A percentile compares a stretch with the other conserved stretches of the same genome.
These are phyloP conservation scores for Ctenopoma kingsleyae DNA, from an alignment of 2,797 vertebrate species.

Conservation along the genomic window DNA sequence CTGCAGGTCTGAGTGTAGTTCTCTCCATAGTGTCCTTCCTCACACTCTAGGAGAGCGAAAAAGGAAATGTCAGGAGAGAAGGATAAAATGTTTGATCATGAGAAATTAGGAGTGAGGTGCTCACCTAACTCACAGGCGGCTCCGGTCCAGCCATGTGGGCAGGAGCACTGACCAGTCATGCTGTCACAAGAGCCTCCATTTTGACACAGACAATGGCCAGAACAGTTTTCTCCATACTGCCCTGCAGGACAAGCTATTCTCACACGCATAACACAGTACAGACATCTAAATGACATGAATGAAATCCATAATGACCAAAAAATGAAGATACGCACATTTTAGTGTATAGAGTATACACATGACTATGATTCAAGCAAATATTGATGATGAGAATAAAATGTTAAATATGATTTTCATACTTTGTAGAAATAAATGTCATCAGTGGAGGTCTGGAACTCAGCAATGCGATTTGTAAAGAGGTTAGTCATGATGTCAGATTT, in stretches of 20 bases:
- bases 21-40: conserved; percentile 62
- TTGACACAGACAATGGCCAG: conserved; percentile 70
- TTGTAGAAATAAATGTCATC: not conserved
- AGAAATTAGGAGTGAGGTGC: conserved; percentile 1
- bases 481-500: not conserved
- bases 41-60: conserved; percentile 61
- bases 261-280: conserved; percentile 10
- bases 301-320: not conserved
- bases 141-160: conserved; percentile 69
- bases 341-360: not conserved
- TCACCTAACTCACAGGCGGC: conserved; percentile 75
- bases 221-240: conserved; percentile 67
- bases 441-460: not conserved
- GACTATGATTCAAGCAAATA: not conserved
- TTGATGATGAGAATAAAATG: not conserved
- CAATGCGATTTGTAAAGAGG: not conserved
- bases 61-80: conserved; percentile 2
- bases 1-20: conserved; percentile 65
- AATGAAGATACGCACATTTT: not conserved
- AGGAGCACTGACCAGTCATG: conserved; percentile 65
- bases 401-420: too few species aligned
- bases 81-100: not conserved
- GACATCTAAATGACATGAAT: not conserved
- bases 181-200: conserved; percentile 70
- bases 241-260: conserved; percentile 72